Evolutionary conservation across 2,113 vertebrate species (phyloP), one percentile per base, ranked within the genome.

Genomic region (Phainopepla nitens): DNA sequence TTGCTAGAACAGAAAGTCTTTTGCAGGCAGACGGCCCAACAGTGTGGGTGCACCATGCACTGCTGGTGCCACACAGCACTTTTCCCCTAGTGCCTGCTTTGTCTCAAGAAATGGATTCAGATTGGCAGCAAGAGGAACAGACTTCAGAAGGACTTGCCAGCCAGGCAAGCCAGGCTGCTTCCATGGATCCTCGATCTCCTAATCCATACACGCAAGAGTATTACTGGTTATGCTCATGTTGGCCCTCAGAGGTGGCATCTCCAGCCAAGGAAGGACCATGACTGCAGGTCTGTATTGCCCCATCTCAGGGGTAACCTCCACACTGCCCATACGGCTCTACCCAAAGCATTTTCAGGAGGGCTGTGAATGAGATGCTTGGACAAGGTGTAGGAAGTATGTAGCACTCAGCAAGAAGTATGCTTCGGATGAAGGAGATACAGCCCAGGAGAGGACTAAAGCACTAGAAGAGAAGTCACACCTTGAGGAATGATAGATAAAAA

Each of bases 141-240:
- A 11, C 8, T 83, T 86, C 66, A 35, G 76, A 70, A 70, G 15
- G 23, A 81, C n/a, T 50, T 54, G 13, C 28, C 31, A 88, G 17
- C 11, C 61, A 17, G 14, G 33, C 57, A 39, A 39, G 10, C 25
- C 49, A 79, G 24, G 10, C 53, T 71, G 11, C 24, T 87, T 73
- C 45, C 6, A 7, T 7, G 15, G 7, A 13, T 53, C 22, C 49
- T 73, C 0, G 0, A 9, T 42, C 27, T 25, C 8, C 7, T 70
- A 62, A 23, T 11, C 8, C 7, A 7, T 2, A 4, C 28, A 31
- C 0, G 0, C 12, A 21, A 8, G 29, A n/a, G 3, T 22, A 5
- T 65, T 58, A 15, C 6, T 28, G 20, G 7, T 71, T 56, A 21
- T 29, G 24, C 17, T 61, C 35, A 4, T 33, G 11, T 49, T 51